Evolutionary conservation across 2,888 invertebrate genomes (phyloP), one percentile per base, ranked within the genome.

Genomic region (Arrhopalites spinosus): DNA sequence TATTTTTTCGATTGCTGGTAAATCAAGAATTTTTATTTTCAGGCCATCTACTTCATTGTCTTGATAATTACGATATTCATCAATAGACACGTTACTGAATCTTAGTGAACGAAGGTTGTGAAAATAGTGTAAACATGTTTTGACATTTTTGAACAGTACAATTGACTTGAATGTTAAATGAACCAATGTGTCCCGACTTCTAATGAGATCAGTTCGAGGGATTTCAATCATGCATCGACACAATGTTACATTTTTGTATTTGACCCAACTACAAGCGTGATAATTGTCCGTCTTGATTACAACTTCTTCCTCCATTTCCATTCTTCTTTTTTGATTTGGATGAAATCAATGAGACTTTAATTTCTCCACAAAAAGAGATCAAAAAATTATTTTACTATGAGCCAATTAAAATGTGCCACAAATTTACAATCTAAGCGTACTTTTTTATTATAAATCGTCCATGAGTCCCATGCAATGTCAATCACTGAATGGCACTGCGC

Each of bases 201-300:
- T 61, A n/a, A 30, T 11, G 1, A 59, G 36, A 30, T 71, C 30
- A 2, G 23, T 25, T 7, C 25, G 25, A 5, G 45, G 27, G 23
- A 71, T 43, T 23, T 56, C 23, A 15, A 56, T 17, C 1, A 71
- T 25, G n/a, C 56, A 29, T 20, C 71, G 23, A 20, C 59, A 71
- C 3, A 71, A 25, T 13, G 59, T 71, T 27, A 71, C 61, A 43
- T 71, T 27, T n/a, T 30, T 30, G n/a, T 43, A 61, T 11, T 71
- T 61, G 23, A 36, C 20, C 71, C 71, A 71, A 25, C 20, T 56
- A n/a, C 8, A 56, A 36, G 36, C 17, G 1, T 11, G 36, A 20
- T 59, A 56, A 7, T 36, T 17, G 43, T 71, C 56, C 8, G 61
- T 59, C 2, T 23, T 23, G 3, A 56, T 71, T 0, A 71, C 71